Base-by-base conservation (phyloP, 2,113 vertebrate species). In the Tyto alba region DNA sequence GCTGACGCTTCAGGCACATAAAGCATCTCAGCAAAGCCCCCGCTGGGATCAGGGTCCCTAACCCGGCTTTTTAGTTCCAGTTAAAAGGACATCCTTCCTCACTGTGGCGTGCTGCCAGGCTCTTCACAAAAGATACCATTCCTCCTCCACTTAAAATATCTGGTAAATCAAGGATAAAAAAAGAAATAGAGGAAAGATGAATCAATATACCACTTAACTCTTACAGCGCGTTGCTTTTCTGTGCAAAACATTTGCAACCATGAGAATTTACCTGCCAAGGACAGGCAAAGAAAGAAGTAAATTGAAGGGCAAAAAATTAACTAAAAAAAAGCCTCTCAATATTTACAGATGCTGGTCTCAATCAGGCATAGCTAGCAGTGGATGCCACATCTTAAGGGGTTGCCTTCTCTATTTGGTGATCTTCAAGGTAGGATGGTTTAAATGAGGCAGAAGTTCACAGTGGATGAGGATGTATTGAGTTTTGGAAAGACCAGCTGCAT, bases 161-260 rank as follows among this genome's bases (percentile, higher is more conserved):
- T 38, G 20, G 30, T 87, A 85, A 94, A 84, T 63, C 20, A 36
- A 56, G 30, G 55, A 63, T 55, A 21, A 71, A 74, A 85, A 92
- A 89, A 89, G 8, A 63, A 40, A 41, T 9, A 41, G 38, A 48
- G 9, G 56, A 71, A 84, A 87, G 29, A 66, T 78, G 45, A 67
- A 95, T 92, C 80, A n/a, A 25, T 89, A 57, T 25, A 9, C 30
- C 13, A 36, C 43, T 86, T 57, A 63, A 67, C 18, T 72, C 69
- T 23, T 64, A 25, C 3, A 38, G 60, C 5, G 0, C 1, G 0
- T 78, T 2, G 0, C 15, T 27, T 68, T 88, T 43, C 56, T 40
- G 36, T 60, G 88, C 52, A 40, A 82, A 94, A 64, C 11, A 6
- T 53, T 85, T 79, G 47, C 66, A 73, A 5, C 11, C 29, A 1